Evolutionary conservation across 1,140 invertebrate species (phyloP).

Genomic region (Schlechtendalia chinensis): DNA sequence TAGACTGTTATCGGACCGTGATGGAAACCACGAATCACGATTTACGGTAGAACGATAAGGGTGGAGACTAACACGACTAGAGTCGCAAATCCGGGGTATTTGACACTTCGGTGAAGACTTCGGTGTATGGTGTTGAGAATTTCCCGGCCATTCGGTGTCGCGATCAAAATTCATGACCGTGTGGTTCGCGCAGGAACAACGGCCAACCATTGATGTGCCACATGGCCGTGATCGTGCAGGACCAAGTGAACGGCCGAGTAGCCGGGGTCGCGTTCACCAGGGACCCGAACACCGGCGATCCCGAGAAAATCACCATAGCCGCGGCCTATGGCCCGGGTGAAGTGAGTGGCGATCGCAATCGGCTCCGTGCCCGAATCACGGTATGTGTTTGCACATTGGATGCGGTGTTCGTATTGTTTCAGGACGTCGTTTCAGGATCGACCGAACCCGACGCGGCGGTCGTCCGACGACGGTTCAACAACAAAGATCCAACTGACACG

Average conservation of each 20-base stretch:
- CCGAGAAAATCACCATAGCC: constrained; percentile 68
- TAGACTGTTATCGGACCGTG: too few relatives aligned
- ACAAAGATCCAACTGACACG: background rate
- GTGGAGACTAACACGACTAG: too few relatives aligned
- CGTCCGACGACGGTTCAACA: background rate
- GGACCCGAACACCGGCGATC: constrained; percentile 70
- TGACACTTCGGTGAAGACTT: too few relatives aligned
- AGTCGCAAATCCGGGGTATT: too few relatives aligned
- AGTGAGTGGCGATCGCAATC: constrained; percentile 56
- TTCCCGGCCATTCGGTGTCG: too few relatives aligned
- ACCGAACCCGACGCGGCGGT: constrained; percentile 72
- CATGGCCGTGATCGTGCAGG: constrained; percentile 81
- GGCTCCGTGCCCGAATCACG: too few relatives aligned
- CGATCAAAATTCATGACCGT: too few relatives aligned
- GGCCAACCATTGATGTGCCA: constrained; percentile 65
- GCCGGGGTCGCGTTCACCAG: constrained; percentile 80
- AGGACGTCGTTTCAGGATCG: constrained; percentile 74
- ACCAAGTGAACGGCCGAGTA: constrained; percentile 68
- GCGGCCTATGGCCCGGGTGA: constrained; percentile 81
- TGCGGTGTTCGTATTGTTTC: background rate
- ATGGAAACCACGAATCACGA: too few relatives aligned
- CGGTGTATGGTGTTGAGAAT: too few relatives aligned
- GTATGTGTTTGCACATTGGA: too few relatives aligned
- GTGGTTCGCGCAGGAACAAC: constrained; percentile 60
- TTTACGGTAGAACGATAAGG: too few relatives aligned